Evolutionary conservation across 1,140 invertebrate genomes (phyloP).

Genomic region (Pectinophora gossypiella): DNA sequence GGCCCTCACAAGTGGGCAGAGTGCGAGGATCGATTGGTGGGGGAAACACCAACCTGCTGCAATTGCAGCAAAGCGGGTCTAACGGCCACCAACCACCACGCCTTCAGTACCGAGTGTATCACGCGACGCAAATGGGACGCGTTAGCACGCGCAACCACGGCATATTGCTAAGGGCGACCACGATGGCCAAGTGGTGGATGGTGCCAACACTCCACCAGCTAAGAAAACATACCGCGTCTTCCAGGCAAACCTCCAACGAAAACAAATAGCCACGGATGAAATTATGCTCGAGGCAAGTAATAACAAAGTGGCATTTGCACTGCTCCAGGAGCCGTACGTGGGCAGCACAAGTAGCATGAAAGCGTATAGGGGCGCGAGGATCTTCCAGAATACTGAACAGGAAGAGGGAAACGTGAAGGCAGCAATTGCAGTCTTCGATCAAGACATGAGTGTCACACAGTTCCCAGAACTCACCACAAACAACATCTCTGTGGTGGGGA

Average conservation of each 20-base stretch:
- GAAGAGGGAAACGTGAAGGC: conserved; percentile 9
- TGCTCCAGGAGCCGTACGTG: not conserved
- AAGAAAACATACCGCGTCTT: not conserved
- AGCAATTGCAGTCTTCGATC: conserved; percentile 11
- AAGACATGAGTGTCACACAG: not conserved
- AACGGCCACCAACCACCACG: too few species aligned
- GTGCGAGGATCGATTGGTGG: too few species aligned
- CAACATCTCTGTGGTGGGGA: too few species aligned
- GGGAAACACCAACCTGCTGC: too few species aligned
- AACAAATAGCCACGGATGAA: conserved; percentile 13
- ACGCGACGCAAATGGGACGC: conserved; percentile 6
- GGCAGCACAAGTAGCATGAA: not conserved
- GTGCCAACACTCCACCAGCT: not conserved
- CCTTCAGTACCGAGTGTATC: conserved; percentile 8
- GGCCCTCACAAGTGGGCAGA: too few species aligned
- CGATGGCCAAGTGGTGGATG: not conserved
- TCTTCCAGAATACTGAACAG: conserved; percentile 4
- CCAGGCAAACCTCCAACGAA: conserved; percentile 18
- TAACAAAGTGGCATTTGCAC: not conserved
- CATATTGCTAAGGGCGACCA: conserved; percentile 8
- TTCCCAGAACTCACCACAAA: conserved; percentile 6
- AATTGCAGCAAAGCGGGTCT: too few species aligned
- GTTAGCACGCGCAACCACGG: not conserved
- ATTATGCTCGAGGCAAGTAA: conserved; percentile 6
- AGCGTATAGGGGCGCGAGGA: conserved; percentile 3